phyloP scores from a whole-genome alignment of 1,140 invertebrate genomes.

The Microplitis mediator region DNA sequence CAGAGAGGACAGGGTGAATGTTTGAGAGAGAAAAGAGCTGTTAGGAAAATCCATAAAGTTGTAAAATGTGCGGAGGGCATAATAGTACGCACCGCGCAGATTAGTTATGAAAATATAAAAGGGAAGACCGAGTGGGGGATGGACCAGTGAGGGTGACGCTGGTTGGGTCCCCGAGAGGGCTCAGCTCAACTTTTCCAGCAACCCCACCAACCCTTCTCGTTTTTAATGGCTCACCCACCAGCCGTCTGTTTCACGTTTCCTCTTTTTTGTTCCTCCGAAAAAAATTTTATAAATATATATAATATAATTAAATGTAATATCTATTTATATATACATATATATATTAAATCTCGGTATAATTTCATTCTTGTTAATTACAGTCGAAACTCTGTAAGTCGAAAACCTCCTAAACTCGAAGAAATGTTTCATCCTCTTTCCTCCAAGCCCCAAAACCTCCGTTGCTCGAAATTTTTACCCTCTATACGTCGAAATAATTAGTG shows the following conservation, averaged over 20 bases:
- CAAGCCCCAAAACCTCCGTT: too few species aligned
- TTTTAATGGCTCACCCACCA: constrained; percentile 28
- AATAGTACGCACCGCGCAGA: constrained; percentile 59
- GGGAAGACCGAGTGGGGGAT: constrained; percentile 30
- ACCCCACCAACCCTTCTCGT: constrained; percentile 43
- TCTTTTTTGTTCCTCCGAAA: background rate
- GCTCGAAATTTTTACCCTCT: too few species aligned
- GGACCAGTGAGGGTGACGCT: constrained; percentile 36
- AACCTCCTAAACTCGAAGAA: too few species aligned
- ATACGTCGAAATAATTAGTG: too few species aligned
- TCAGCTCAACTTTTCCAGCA: constrained; percentile 54
- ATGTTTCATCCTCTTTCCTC: too few species aligned
- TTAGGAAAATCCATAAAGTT: constrained; percentile 60
- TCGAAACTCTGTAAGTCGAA: too few species aligned
- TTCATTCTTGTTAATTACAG: too few species aligned
- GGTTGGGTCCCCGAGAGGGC: constrained; percentile 53
- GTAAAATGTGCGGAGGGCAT: constrained; percentile 59
- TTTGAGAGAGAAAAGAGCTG: constrained; percentile 30
- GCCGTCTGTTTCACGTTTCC: constrained; percentile 26
- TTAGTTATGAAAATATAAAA: constrained; percentile 62
- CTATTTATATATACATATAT: background rate
- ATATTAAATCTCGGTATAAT: too few species aligned
- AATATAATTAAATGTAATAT: background rate
- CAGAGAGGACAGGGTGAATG: constrained; percentile 2
- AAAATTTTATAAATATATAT: background rate